These are phyloP conservation scores for Lasioglossum oenotherae DNA, from an alignment of 2,888 invertebrate genomes.

Conservation along the genomic window DNA sequence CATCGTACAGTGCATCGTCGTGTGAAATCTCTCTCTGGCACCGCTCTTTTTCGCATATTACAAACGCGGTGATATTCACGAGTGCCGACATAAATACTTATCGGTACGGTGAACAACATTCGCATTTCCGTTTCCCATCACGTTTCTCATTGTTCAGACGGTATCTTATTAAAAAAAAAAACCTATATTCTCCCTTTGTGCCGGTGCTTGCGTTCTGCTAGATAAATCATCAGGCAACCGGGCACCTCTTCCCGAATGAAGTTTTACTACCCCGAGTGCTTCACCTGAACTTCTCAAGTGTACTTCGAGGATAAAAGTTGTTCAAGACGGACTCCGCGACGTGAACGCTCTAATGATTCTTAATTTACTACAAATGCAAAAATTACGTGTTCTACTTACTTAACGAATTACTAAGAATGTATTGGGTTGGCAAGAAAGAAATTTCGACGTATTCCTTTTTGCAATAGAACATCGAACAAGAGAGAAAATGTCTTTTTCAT, in stretches of 20 bases:
- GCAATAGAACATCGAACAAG: no score
- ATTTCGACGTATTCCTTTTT: no score
- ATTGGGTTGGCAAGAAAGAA: no score
- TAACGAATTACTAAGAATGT: background rate
- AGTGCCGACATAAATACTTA: constrained; percentile 3
- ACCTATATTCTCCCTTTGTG: background rate
- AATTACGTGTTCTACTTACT: background rate
- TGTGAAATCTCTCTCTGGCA: background rate
- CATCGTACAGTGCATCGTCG: background rate
- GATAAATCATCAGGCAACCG: background rate
- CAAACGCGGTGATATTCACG: constrained; percentile 4
- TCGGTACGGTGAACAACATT: constrained; percentile 13
- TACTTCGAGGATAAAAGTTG: background rate
- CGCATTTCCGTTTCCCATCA: background rate
- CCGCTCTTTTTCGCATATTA: background rate
- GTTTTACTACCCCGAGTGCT: background rate
- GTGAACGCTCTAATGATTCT: background rate
- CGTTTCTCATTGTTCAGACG: background rate
- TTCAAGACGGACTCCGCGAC: background rate
- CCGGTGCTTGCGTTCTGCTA: background rate
- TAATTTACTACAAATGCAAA: background rate
- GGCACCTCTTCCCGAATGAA: background rate
- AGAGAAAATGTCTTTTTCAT: no score
- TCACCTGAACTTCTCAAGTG: background rate
- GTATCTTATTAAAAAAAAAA: background rate